These are phyloP conservation scores for Mustelus asterias DNA, from an alignment of 2,113 vertebrate species.

Conservation along the genomic window DNA sequence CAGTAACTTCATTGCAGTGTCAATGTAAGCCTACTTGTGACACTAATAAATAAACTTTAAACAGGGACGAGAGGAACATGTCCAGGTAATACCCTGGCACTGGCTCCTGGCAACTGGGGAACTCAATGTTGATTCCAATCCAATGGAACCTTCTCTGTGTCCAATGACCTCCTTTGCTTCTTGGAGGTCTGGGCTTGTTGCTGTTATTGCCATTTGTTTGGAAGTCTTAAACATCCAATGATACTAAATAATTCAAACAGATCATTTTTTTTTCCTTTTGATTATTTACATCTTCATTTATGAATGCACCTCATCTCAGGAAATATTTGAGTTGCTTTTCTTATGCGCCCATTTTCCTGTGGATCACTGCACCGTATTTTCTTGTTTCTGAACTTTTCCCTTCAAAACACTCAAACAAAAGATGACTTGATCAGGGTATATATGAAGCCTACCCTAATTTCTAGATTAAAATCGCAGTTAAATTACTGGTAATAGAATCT, in stretches of 20 bases:
- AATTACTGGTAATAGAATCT: background rate
- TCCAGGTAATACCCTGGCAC: too few species aligned
- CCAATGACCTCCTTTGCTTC: background rate
- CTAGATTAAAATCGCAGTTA: background rate
- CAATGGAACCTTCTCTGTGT: background rate
- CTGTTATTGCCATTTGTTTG: background rate
- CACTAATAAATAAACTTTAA: too few species aligned
- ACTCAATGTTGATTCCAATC: background rate
- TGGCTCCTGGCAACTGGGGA: background rate
- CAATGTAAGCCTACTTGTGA: too few species aligned
- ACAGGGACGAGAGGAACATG: too few species aligned
- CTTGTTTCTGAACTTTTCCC: background rate
- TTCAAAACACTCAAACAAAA: background rate
- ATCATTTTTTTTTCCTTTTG: background rate
- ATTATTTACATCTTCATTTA: background rate
- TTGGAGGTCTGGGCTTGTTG: background rate
- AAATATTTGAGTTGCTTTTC: background rate
- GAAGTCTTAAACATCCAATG: background rate
- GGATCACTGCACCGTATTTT: background rate
- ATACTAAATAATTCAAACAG: background rate
- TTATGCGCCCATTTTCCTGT: background rate
- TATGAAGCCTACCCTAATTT: background rate
- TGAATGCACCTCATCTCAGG: background rate
- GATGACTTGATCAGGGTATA: background rate
- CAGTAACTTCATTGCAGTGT: too few species aligned